Base-by-base conservation (phyloP, 1,140 invertebrate species). In the Achatina immaculata region DNA sequence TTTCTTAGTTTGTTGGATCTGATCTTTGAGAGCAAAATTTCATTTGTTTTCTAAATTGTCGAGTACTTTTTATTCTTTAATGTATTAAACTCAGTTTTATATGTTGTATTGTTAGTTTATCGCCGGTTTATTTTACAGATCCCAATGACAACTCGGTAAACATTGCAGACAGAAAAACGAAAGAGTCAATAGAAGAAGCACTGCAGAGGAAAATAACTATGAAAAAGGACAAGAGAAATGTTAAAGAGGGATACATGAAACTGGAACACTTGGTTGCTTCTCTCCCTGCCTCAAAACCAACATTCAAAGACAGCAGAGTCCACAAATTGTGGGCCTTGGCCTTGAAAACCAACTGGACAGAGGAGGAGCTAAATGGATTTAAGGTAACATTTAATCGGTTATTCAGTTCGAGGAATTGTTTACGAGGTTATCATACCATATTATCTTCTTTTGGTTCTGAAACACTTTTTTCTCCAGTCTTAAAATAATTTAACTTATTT, bases 271-370 rank as follows among this genome's bases (percentile, higher is more conserved):
- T 95, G 65, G 93, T 95, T 28, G 51, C 78, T 7, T 65, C 43
- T 11, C 6, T 80, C 3, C 28, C 43, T 16, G 34, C 21, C 0
- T 94, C 94, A 79, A 95, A 94, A 83, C 94, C 94, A 88, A 96
- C 97, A 84, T 98, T 98, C 90, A 93, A 96, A 31, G 96, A 98
- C 87, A 95, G 95, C 0, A 96, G 96, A 92, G 96, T 98, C 2
- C 94, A 96, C 90, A 94, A 94, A 7, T 91, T 98, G 42, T 98
- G 96, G 96, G 94, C 94, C 84, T 91, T 96, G 66, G 97, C 96
- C 0, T 87, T 95, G 21, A 93, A 95, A 82, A 94, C 94, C 40
- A 95, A 96, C 89, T 98, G 98, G 89, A 94, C 94, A 58, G 90
- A 93, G 7, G 93, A 95, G 84, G 96, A 98, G 92, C 90, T 98